phyloP scores from a whole-genome alignment of 1,140 invertebrate species.

The Branchinecta lindahli region DNA sequence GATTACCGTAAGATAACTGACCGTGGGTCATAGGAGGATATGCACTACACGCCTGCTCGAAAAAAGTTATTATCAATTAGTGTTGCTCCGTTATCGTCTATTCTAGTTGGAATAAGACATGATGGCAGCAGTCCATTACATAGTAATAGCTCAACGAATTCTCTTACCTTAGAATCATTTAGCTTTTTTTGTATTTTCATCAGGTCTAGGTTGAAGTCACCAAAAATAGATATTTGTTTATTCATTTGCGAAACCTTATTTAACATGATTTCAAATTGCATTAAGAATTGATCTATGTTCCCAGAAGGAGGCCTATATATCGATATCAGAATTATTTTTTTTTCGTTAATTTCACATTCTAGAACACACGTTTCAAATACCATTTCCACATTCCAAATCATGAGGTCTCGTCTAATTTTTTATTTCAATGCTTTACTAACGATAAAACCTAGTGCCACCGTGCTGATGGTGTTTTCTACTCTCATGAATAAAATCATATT shows the following conservation, averaged over 20 bases:
- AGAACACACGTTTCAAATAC: constrained; percentile 5
- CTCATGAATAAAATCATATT: too few species aligned
- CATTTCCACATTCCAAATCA: constrained; percentile 2
- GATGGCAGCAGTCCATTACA: not conserved
- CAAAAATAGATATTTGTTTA: constrained; percentile 9
- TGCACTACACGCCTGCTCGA: too few species aligned
- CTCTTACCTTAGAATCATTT: constrained; percentile 6
- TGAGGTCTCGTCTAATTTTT: too few species aligned
- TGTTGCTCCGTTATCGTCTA: constrained; percentile 9
- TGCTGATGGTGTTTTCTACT: too few species aligned
- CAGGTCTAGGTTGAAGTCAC: constrained; percentile 5
- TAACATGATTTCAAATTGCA: constrained; percentile 6
- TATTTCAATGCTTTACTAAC: too few species aligned
- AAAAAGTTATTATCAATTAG: too few species aligned
- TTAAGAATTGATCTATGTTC: constrained; percentile 1
- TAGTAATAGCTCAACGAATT: not conserved
- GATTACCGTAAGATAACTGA: too few species aligned
- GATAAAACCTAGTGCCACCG: too few species aligned
- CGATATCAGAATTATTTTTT: not conserved
- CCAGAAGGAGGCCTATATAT: not conserved
- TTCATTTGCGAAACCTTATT: constrained; percentile 6
- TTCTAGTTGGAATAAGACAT: constrained; percentile 1
- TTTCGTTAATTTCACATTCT: constrained; percentile 9
- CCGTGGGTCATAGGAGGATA: too few species aligned
- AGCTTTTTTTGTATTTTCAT: not conserved